A percentile compares a stretch with the other conserved stretches of the same genome.
phyloP scores from a whole-genome alignment of 2,797 vertebrate species.

The Pagetopsis macropterus region DNA sequence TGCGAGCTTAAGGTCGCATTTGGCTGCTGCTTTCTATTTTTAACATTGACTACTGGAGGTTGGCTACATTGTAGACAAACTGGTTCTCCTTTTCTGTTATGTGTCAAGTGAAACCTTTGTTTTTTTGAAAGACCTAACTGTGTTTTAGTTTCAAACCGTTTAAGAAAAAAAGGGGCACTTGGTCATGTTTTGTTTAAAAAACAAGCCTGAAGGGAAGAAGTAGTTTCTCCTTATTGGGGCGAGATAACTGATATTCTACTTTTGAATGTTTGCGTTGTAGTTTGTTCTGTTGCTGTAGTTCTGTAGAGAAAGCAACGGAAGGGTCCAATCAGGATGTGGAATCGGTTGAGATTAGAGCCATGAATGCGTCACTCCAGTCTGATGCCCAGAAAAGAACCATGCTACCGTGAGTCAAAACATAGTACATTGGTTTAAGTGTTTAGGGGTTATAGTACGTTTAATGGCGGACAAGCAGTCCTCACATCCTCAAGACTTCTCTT shows the following conservation, averaged over 20 bases:
- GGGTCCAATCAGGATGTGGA: constrained; percentile 52
- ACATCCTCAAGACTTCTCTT: not conserved
- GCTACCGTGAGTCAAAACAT: not conserved
- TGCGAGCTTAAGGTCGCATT: not conserved
- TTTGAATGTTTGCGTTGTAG: not conserved
- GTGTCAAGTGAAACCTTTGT: not conserved
- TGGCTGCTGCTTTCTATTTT: constrained; percentile 6
- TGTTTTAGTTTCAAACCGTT: not conserved
- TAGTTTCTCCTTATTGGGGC: not conserved
- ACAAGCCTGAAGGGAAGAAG: not conserved
- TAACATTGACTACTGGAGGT: not conserved
- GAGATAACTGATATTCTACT: not conserved
- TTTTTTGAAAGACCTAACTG: not conserved
- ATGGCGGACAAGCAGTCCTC: not conserved
- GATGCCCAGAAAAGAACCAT: constrained; percentile 43
- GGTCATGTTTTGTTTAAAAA: not conserved
- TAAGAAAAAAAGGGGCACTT: not conserved
- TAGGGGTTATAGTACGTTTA: not conserved
- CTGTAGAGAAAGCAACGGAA: constrained; percentile 1
- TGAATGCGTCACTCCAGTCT: constrained; percentile 45
- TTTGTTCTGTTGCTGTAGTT: constrained; percentile 22
- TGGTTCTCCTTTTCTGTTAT: not conserved
- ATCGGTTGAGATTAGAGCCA: constrained; percentile 55
- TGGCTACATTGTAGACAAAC: not conserved
- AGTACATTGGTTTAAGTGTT: not conserved